A percentile compares a stretch with the other conserved stretches of the same genome.
Conservation (phyloP, 2,113 vertebrate species). For the Platysternon megacephalum region DNA sequence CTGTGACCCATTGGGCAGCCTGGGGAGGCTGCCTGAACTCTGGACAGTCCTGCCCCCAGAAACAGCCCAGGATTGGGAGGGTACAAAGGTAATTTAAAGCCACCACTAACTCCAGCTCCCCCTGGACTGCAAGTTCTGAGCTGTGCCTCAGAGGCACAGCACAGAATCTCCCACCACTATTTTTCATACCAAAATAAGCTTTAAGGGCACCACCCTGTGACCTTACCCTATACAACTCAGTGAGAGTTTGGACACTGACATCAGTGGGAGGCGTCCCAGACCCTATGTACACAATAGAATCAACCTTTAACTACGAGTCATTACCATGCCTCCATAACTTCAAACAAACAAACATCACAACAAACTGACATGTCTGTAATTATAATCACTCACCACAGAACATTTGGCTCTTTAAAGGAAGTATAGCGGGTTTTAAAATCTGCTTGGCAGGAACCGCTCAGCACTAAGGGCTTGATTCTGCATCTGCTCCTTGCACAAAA, state of each 20-base stretch:
- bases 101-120: background rate
- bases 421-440: background rate
- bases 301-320: rapidly evolving
- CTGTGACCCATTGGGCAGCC: rapidly evolving
- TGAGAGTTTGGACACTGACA: background rate
- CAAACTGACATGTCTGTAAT: background rate
- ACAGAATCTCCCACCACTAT: rapidly evolving
- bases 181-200: background rate
- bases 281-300: rapidly evolving
- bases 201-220: background rate
- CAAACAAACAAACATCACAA: rapidly evolving
- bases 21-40: rapidly evolving
- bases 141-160: background rate
- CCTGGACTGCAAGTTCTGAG: rapidly evolving
- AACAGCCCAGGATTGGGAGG: rapidly evolving
- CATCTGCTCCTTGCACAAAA: background rate
- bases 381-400: background rate
- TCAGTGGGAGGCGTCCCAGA: rapidly evolving
- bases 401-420: background rate
- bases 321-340: rapidly evolving
- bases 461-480: rapidly evolving
- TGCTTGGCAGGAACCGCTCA: rapidly evolving
- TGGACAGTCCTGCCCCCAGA: rapidly evolving
- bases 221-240: background rate
- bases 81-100: background rate